Evolutionary conservation across 2,888 invertebrate genomes (phyloP).

Genomic region (Eumerus sabulonum): DNA sequence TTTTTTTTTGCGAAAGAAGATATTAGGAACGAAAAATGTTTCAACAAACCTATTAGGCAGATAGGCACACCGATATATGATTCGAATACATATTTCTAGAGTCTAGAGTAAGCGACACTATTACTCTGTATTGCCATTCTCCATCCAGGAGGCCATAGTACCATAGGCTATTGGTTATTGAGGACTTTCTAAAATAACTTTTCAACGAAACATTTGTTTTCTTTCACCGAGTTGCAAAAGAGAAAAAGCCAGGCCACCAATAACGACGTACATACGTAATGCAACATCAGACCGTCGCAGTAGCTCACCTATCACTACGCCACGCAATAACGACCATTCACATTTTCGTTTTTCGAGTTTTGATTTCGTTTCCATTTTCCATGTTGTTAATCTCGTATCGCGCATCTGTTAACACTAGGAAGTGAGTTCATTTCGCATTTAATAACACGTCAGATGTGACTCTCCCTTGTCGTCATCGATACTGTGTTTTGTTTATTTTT

Average conservation of each 20-base stretch:
- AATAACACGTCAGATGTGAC: background rate
- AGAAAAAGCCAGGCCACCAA: slow-evolving; percentile 39
- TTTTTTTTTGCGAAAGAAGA: slow-evolving; percentile 18
- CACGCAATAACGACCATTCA: slow-evolving; percentile 64
- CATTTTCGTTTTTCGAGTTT: slow-evolving; percentile 39
- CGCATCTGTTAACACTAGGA: slow-evolving; percentile 66
- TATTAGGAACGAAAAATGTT: background rate
- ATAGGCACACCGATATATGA: too few species aligned
- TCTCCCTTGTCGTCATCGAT: slow-evolving; percentile 28
- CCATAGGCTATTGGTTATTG: background rate
- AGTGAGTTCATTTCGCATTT: slow-evolving; percentile 48
- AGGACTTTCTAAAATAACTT: slow-evolving; percentile 67
- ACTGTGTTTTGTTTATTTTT: too few species aligned
- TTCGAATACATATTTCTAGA: background rate
- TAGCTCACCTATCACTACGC: slow-evolving; percentile 5
- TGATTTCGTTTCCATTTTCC: slow-evolving; percentile 11
- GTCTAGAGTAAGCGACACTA: slow-evolving; percentile 1
- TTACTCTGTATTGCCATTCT: slow-evolving; percentile 42
- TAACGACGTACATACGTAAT: slow-evolving; percentile 58
- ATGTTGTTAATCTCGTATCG: slow-evolving; percentile 10
- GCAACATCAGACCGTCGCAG: slow-evolving; percentile 36
- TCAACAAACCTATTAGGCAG: slow-evolving; percentile 1
- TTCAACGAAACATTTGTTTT: slow-evolving; percentile 63
- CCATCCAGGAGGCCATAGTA: slow-evolving; percentile 30
- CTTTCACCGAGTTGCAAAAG: slow-evolving; percentile 62